Evolutionary conservation across 35 echinoderm and acorn worm genomes (phyloP).

Genomic region (Hemicentrotus pulcherrimus): DNA sequence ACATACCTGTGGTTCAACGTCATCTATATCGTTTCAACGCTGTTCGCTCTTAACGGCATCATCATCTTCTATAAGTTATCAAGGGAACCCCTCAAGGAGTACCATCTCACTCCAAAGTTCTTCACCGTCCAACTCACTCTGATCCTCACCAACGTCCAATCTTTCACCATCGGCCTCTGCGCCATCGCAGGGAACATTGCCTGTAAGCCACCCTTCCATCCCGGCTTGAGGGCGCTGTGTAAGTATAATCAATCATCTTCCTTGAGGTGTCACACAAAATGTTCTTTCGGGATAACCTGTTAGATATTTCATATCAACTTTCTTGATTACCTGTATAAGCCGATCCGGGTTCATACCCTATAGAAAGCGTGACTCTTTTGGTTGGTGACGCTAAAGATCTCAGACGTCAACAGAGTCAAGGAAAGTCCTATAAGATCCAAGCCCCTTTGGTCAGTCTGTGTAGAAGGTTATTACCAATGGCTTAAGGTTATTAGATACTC

Average conservation of each 20-base stretch:
- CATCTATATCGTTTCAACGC: constrained; percentile 68
- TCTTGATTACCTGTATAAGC: too few species aligned
- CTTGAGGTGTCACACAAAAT: too few species aligned
- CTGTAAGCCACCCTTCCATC: constrained; percentile 69
- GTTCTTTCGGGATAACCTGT: too few species aligned
- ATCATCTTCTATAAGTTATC: constrained; percentile 88
- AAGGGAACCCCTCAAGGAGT: constrained; percentile 80
- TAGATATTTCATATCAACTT: too few species aligned
- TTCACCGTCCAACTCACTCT: constrained; percentile 93
- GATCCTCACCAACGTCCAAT: constrained; percentile 81
- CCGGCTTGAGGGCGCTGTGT: constrained; percentile 72
- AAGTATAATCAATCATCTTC: background rate
- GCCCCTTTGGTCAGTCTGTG: too few species aligned
- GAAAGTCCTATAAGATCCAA: too few species aligned
- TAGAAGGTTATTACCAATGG: too few species aligned
- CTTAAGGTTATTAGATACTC: too few species aligned
- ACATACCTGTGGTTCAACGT: constrained; percentile 73
- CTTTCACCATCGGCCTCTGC: constrained; percentile 72
- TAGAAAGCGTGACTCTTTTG: too few species aligned
- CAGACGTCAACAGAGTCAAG: too few species aligned
- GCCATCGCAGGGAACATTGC: constrained; percentile 61
- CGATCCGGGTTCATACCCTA: too few species aligned
- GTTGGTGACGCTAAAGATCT: too few species aligned
- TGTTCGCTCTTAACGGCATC: constrained; percentile 85
- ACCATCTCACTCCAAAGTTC: constrained; percentile 85